phyloP scores from a whole-genome alignment of 1,140 invertebrate species.

The Pissodes strobi region DNA sequence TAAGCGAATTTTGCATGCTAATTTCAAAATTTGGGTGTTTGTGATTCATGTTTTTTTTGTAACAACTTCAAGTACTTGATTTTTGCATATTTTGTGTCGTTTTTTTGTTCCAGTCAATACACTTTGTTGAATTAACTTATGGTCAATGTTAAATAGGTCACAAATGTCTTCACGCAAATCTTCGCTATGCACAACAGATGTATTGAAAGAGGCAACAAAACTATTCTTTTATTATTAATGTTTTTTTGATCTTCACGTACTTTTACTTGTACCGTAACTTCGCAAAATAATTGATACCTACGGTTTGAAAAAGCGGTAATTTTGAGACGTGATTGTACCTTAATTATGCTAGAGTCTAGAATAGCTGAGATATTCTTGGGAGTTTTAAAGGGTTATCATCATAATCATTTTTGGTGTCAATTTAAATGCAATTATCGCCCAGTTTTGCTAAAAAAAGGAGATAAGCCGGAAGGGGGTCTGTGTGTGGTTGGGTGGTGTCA shows the following conservation, averaged over 20 bases:
- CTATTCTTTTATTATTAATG: background rate
- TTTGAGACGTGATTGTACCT: background rate
- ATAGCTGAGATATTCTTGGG: too few species aligned
- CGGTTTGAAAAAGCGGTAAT: constrained; percentile 13
- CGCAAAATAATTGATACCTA: constrained; percentile 14
- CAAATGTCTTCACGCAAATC: background rate
- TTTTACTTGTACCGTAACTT: constrained; percentile 22
- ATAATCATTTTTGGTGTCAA: too few species aligned
- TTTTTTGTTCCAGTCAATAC: background rate
- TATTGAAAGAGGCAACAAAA: background rate
- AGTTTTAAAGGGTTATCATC: too few species aligned
- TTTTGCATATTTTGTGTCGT: too few species aligned
- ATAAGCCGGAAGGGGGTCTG: too few species aligned
- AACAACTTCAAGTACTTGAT: too few species aligned
- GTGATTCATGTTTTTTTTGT: constrained; percentile 15
- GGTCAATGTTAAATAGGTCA: background rate
- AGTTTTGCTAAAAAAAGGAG: too few species aligned
- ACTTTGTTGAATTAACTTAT: background rate
- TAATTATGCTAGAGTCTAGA: too few species aligned
- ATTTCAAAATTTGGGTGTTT: background rate
- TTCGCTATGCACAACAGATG: constrained; percentile 9
- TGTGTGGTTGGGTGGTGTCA: too few species aligned
- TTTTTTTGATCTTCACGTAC: constrained; percentile 8
- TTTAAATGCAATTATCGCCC: too few species aligned
- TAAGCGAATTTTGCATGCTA: background rate